Base-by-base conservation (phyloP, 2,113 vertebrate species). In the Sinocyclocheilus grahami region DNA sequence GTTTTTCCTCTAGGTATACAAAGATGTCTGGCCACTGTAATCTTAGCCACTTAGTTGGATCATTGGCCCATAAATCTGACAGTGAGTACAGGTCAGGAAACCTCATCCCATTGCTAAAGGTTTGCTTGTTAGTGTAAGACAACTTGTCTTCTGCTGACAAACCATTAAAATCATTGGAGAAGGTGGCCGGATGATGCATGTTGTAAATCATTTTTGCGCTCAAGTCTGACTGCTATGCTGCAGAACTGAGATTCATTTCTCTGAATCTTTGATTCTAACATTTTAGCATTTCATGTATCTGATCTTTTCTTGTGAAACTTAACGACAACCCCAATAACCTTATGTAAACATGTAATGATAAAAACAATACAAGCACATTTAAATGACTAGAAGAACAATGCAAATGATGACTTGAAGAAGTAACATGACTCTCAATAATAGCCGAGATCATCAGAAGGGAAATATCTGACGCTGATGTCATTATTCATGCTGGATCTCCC, bases 81-180 rank as follows among this genome's bases (percentile, higher is more conserved):
- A 78, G 75, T 11, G 75, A 78, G 48, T 78, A 78, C 8, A 48
- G 46, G 48, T 77, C 75, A 77, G 75, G 24, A 53, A 77, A 77
- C 24, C 24, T 77, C 48, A 77, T 24, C 7, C 3, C 48, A 77
- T 16, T 53, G 76, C 27, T 51, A 78, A 78, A 9, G 8, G 76
- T 51, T 30, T 46, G 24, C 46, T 77, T 24, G 18, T 48, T 77
- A 8, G n/a, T 77, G 46, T 51, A 27, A 77, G 12, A 53, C 13
- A 77, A 8, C 46, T 3, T 27, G 46, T 27, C n/a, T 77, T 27
- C 74, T 53, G 74, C 74, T 14, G 74, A 46, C 6, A 46, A 77
- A 77, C 46, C 74, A 30, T 77, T 51, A 10, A 77, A 18, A 42
- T 77, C 51, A 53, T 53, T 77, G 46, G 24, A 78, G 24, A 55